Evolutionary conservation across 2,888 invertebrate genomes (phyloP), one percentile per base, ranked within the genome.

Genomic region (Helobdella robusta): DNA sequence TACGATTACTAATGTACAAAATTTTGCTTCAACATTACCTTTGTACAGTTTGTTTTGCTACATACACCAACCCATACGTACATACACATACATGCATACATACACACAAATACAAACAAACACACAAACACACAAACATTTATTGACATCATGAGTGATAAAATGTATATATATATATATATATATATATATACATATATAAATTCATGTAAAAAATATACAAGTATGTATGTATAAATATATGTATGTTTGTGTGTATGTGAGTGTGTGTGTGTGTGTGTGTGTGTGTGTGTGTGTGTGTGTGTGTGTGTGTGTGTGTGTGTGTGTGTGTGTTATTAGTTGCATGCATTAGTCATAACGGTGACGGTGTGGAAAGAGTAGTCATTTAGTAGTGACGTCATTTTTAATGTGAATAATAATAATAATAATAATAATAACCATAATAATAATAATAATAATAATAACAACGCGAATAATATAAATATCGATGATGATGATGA

Each of bases 111-210:
- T 40, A 40, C n/a, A 50, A n/a, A 64, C 34, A 67, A 69, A 65
- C 30, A 67, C 66, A 70, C 15, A 68, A n/a, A 60, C 25, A 60
- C 40, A 60, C 44, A 60, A 40, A 60, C 25, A 60, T 60, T 40
- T 23, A 62, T 28, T n/a, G n/a, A 62, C 30, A 62, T 54, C 46
- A 25, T 50, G 23, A 50, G 18, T 28, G 23, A 30, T 23, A 62
- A 32, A 68, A 40, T 40, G n/a, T 40, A 40, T 40, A 50, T 30
- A 64, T 46, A 67, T 67, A 65, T 59, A 67, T 69, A 70, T 6
- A 68, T 44, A 60, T 23, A 60, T 60, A 60, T 23, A 60, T 60
- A 60, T 23, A 60, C 40, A 60, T 23, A 62, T 28, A 62, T 23
- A 62, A 28, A 62, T 32, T 50, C 30, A 50, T 30, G 28, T 54